phyloP scores from a whole-genome alignment of 2,888 invertebrate species.

The Epinotia bilunana region DNA sequence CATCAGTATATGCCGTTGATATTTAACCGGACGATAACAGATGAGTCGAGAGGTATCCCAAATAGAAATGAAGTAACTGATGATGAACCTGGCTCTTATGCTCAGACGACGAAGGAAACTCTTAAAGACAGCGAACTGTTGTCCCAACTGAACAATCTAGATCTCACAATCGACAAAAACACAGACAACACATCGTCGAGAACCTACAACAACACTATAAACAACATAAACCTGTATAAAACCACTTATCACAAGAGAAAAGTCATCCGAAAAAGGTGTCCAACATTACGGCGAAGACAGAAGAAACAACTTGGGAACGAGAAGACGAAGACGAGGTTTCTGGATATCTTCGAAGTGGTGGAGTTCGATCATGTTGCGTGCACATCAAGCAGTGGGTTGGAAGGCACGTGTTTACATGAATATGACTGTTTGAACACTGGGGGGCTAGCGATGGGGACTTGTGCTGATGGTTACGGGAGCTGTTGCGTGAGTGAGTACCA shows the following conservation, averaged over 20 bases:
- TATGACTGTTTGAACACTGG: slow-evolving; percentile 86
- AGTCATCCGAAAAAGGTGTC: slow-evolving; percentile 57
- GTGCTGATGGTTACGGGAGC: slow-evolving; percentile 89
- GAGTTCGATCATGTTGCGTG: slow-evolving; percentile 88
- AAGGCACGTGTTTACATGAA: slow-evolving; percentile 89
- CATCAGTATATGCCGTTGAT: slow-evolving; percentile 40
- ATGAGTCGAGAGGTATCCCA: slow-evolving; percentile 26
- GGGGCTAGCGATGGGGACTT: slow-evolving; percentile 86
- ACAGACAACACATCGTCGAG: slow-evolving; percentile 44
- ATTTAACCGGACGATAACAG: background rate
- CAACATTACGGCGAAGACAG: slow-evolving; percentile 47
- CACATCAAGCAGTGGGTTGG: slow-evolving; percentile 81
- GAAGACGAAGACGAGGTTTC: slow-evolving; percentile 70
- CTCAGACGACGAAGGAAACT: background rate
- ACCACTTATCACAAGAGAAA: slow-evolving; percentile 52
- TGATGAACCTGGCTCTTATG: background rate
- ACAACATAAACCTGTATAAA: slow-evolving; percentile 51
- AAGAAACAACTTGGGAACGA: slow-evolving; percentile 49
- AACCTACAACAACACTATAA: slow-evolving; percentile 53
- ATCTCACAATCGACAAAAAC: slow-evolving; percentile 18
- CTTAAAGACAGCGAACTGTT: background rate
- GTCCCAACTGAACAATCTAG: background rate
- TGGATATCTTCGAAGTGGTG: slow-evolving; percentile 89
- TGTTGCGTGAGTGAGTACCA: slow-evolving; percentile 89
- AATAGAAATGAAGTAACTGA: background rate